A percentile compares a stretch with the other conserved stretches of the same genome.
phyloP scores from a whole-genome alignment of 1,140 invertebrate genomes.

The Rhagoletis zephyria region DNA sequence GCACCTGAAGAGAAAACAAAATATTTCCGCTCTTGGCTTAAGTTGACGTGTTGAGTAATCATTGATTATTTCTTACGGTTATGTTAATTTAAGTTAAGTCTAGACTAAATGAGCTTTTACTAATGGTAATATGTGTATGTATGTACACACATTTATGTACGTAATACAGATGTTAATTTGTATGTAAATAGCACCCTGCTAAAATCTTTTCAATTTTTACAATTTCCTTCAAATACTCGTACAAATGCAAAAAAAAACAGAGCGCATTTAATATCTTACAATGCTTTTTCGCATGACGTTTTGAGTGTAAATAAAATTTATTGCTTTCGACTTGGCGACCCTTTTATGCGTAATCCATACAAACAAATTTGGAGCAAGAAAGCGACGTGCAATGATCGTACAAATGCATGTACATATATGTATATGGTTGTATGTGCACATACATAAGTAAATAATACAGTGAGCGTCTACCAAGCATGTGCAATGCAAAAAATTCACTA shows the following conservation, averaged over 20 bases:
- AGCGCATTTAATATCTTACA: slow-evolving; percentile 39
- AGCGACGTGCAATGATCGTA: neutral
- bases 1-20: no score
- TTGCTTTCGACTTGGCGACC: slow-evolving; percentile 48
- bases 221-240: no score
- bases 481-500: slow-evolving; percentile 23
- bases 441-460: slow-evolving; percentile 10
- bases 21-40: no score
- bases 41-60: no score
- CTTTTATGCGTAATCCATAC: slow-evolving; percentile 13
- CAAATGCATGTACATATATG: neutral
- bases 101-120: no score
- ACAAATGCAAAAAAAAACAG: neutral
- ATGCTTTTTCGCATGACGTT: slow-evolving; percentile 24
- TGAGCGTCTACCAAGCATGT: neutral
- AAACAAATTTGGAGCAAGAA: slow-evolving; percentile 33
- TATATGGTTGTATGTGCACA: neutral
- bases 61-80: no score
- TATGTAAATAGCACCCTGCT: no score
- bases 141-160: no score
- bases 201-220: no score
- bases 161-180: no score
- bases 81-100: no score
- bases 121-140: no score
- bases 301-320: slow-evolving; percentile 47